Evolutionary conservation across 2,113 vertebrate species (phyloP), one percentile per base, ranked within the genome.

Genomic region (Planiliza haematocheilus): DNA sequence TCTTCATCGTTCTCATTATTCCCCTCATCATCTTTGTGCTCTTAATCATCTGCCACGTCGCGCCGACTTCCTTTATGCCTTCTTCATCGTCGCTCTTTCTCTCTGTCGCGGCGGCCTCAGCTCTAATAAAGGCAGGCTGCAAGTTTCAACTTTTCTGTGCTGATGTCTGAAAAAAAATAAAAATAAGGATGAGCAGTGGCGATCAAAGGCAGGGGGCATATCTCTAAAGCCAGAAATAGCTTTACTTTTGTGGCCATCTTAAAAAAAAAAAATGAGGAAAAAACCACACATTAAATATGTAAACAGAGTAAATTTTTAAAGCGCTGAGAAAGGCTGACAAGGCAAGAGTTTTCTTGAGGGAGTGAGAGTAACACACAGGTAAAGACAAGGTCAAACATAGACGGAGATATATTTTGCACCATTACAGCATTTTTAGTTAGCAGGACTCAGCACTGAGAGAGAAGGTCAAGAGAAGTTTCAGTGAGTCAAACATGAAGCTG

Each of bases 221-320:
- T 46, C 10, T 0, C 49, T 57, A 4, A 55, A 69, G 48, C 78
- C 72, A 62, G 67, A 76, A 78, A 84, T 90, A 91, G 74, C 57
- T 58, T 79, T 18, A 55, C 67, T 74, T 82, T 60, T 48, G 41
- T 53, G 48, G 48, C 59, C 30, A 58, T 37, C 59, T 71, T n/a
- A 10, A 49, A 30, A 43, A 48, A 74, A 58, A 58, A 55, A 83
- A 52, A 5, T 3, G 24, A 30, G 24, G 24, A 69, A 64, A 63
- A 68, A 74, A 67, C 24, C 37, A 41, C 73, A 41, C 77, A 91
- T 93, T 90, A 91, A 92, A 92, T 86, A 91, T 89, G 83, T 86
- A 92, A 89, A 84, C 76, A 71, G 64, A 62, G 36, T 90, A 74
- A 67, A 90, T 89, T 86, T 90, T 93, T 93, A 79, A 93, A 79